A percentile compares a stretch with the other conserved stretches of the same genome.
These are phyloP conservation scores for Eretmodus cyanostictus DNA, from an alignment of 2,113 vertebrate genomes.

Conservation along the genomic window DNA sequence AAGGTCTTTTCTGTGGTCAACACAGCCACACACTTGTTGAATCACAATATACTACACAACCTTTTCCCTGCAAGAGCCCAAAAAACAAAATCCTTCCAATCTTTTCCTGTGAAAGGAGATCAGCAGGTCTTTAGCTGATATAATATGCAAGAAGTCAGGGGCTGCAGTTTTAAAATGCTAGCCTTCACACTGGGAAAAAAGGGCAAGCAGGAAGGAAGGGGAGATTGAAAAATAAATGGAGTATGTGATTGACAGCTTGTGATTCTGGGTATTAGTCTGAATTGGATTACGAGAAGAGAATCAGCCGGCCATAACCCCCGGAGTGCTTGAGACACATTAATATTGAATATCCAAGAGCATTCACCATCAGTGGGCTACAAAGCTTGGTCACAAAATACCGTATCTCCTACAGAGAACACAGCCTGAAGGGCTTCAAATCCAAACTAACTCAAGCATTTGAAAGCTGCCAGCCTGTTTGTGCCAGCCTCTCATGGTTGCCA, in stretches of 20 bases:
- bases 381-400: constrained; percentile 1
- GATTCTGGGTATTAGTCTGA: constrained; percentile 50
- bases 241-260: constrained; percentile 53
- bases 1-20: neutral
- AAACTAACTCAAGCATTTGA: neutral
- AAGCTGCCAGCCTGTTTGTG: neutral
- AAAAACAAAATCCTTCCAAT: neutral
- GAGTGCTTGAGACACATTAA: constrained; percentile 1
- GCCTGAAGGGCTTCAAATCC: neutral
- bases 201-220: neutral
- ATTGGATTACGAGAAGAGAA: constrained; percentile 45
- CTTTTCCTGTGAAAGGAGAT: neutral
- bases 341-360: constrained; percentile 40
- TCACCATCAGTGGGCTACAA: neutral
- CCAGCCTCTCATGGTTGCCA: neutral
- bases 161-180: constrained; percentile 9
- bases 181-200: neutral
- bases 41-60: neutral
- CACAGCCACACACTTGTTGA: neutral
- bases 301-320: constrained; percentile 4
- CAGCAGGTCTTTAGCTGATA: neutral
- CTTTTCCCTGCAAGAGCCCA: neutral
- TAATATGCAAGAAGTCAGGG: constrained; percentile 10
- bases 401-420: neutral
- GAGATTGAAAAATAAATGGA: constrained; percentile 66